Conservation (phyloP, 2,797 vertebrate genomes). For the Antrozous pallidus region DNA sequence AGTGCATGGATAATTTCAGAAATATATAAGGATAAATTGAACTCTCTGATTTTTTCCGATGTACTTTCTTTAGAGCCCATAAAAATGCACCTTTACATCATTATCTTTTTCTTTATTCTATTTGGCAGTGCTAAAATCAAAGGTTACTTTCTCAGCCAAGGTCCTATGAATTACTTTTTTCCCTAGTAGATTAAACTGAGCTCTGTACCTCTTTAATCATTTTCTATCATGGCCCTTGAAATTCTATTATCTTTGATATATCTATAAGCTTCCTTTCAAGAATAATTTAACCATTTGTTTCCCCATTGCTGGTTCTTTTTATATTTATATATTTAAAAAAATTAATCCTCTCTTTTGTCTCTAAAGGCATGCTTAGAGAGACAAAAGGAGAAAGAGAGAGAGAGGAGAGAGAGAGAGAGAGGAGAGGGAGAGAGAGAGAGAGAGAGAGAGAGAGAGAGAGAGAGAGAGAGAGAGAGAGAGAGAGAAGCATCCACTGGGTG, state of each 20-base stretch:
- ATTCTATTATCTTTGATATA: not conserved
- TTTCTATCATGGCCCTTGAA: not conserved
- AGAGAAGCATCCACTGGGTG: not conserved
- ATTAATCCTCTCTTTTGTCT: not conserved
- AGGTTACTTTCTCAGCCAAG: not conserved
- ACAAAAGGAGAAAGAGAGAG: not conserved
- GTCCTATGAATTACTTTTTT: not conserved
- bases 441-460: no score
- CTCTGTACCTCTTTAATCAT: not conserved
- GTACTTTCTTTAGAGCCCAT: not conserved
- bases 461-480: not conserved
- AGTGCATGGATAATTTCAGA: not conserved
- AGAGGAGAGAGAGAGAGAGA: not conserved
- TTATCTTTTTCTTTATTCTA: conserved; percentile 3
- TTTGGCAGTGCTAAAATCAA: not conserved
- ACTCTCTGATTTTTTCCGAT: not conserved
- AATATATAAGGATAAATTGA: not conserved
- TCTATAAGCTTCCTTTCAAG: not conserved
- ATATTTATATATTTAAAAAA: not conserved
- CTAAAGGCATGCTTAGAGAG: not conserved
- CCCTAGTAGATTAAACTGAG: not conserved
- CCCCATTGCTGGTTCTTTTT: not conserved
- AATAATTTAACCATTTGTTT: not conserved
- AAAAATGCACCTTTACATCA: not conserved
- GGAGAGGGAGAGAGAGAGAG: no score